Conservation (phyloP, 2,113 vertebrate species). For the Syngnathus scovelli region DNA sequence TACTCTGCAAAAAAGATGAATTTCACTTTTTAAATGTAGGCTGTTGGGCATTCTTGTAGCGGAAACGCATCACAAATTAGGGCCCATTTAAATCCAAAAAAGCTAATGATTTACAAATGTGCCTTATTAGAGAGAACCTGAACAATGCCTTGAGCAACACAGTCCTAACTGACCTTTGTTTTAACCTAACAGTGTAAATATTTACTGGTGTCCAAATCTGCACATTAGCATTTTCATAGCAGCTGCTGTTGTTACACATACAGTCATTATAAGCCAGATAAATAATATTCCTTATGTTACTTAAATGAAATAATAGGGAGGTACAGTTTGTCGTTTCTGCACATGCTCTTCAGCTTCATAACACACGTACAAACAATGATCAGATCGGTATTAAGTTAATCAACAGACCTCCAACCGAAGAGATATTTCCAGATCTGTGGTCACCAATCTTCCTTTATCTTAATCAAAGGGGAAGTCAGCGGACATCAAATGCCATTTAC, state of each 20-base stretch:
- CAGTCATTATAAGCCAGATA: neutral
- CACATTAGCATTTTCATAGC: neutral
- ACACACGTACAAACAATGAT: neutral
- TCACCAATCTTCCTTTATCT: slow-evolving; percentile 12
- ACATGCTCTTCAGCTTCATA: too few relatives aligned
- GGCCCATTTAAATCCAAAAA: neutral
- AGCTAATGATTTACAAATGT: neutral
- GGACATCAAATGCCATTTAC: slow-evolving; percentile 7
- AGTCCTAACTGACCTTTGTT: neutral
- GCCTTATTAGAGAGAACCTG: neutral
- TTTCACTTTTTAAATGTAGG: neutral
- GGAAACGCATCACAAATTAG: neutral
- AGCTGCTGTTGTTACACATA: neutral
- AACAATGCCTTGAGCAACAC: neutral
- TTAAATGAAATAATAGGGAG: too few relatives aligned
- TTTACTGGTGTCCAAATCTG: neutral
- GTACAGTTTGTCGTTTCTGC: too few relatives aligned
- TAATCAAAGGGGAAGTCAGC: slow-evolving; percentile 9
- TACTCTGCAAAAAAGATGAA: neutral
- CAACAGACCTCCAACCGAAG: neutral
- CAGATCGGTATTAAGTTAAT: neutral
- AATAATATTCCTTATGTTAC: neutral
- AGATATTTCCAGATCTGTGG: slow-evolving; percentile 12
- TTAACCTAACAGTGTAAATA: neutral
- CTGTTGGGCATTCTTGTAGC: neutral